These are phyloP conservation scores for Amblyornis subalaris DNA, from an alignment of 2,113 vertebrate genomes.

Conservation along the genomic window DNA sequence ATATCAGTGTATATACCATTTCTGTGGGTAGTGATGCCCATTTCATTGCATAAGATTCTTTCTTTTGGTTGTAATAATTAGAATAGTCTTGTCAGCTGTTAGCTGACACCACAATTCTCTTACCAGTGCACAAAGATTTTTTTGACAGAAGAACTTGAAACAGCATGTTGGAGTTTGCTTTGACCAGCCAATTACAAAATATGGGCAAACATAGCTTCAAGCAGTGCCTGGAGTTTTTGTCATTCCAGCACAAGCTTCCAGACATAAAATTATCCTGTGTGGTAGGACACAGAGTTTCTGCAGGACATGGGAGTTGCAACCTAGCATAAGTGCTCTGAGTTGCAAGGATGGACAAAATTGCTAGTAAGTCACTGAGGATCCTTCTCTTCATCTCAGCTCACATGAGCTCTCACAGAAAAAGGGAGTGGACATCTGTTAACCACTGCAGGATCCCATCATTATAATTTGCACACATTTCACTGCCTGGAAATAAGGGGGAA, in stretches of 20 bases:
- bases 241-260: not conserved
- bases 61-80: not conserved
- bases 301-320: not conserved
- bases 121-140: not conserved
- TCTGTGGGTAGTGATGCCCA: not conserved
- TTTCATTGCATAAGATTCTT: not conserved
- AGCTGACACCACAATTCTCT: not conserved
- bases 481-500: not conserved
- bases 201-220: rapidly evolving
- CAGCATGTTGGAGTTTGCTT: not conserved
- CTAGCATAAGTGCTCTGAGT: not conserved
- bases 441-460: not conserved
- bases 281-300: not conserved
- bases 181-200: not conserved
- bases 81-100: not conserved
- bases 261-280: not conserved
- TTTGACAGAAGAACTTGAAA: not conserved
- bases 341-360: not conserved
- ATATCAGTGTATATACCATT: not conserved
- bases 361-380: not conserved
- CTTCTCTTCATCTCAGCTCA: not conserved
- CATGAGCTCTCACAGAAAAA: not conserved
- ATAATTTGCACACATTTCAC: not conserved
- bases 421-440: not conserved
- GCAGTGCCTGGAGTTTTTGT: not conserved